phyloP scores from a whole-genome alignment of 2,797 vertebrate genomes.

The Cuniculus paca region DNA sequence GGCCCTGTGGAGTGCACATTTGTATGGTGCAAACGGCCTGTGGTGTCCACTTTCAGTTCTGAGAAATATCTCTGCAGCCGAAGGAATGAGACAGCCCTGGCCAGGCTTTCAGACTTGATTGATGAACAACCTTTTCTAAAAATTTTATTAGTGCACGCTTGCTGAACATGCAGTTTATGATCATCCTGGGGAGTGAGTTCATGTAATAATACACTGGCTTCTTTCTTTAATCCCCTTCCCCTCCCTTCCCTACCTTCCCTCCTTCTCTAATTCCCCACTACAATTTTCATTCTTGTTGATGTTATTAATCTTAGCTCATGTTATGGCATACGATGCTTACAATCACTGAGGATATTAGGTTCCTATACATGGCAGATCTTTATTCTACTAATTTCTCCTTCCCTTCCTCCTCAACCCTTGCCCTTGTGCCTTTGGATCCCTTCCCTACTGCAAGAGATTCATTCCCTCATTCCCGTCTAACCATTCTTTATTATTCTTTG shows the following conservation, averaged over 20 bases:
- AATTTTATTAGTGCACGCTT: too few relatives aligned
- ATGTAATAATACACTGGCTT: too few relatives aligned
- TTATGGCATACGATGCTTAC: neutral
- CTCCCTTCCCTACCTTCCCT: too few relatives aligned
- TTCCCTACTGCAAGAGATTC: neutral
- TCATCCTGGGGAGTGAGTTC: too few relatives aligned
- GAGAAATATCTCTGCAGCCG: neutral
- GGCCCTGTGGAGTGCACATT: neutral
- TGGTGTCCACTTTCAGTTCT: neutral
- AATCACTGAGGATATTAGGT: neutral
- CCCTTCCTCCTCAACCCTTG: too few relatives aligned
- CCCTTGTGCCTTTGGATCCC: neutral
- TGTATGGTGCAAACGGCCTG: too few relatives aligned
- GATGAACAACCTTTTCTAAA: too few relatives aligned
- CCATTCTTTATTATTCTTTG: neutral
- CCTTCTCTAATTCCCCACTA: neutral
- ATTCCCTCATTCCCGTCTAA: neutral
- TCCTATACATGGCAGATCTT: neutral
- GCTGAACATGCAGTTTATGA: too few relatives aligned
- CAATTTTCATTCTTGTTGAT: neutral
- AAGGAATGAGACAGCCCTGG: neutral
- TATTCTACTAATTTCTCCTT: neutral
- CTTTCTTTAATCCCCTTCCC: too few relatives aligned
- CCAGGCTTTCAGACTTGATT: neutral
- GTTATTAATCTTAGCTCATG: neutral